A percentile compares a stretch with the other conserved stretches of the same genome.
These are phyloP conservation scores for Solea solea DNA, from an alignment of 2,113 vertebrate genomes.

Conservation along the genomic window DNA sequence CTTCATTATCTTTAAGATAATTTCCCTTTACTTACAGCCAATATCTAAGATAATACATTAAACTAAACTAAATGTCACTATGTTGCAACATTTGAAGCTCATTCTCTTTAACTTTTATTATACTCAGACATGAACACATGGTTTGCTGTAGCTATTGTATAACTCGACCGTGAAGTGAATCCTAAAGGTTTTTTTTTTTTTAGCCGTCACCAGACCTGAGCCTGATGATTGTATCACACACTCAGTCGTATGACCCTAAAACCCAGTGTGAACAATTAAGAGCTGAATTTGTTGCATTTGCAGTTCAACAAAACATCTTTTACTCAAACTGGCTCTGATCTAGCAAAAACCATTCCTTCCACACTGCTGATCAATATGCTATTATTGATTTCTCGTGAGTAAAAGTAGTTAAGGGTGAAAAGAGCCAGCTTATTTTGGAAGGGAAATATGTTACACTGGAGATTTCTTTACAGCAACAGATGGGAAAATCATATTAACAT, in stretches of 20 bases:
- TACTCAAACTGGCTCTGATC: too few relatives aligned
- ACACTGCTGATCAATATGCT: background rate
- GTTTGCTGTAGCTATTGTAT: background rate
- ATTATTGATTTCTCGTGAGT: background rate
- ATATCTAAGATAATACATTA: background rate
- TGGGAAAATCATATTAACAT: constrained; percentile 9
- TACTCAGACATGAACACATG: background rate
- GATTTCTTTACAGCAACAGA: constrained; percentile 6
- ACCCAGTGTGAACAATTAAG: constrained; percentile 8
- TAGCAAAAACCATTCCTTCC: background rate
- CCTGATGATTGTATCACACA: constrained; percentile 39
- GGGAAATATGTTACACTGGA: background rate
- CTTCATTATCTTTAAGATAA: too few relatives aligned
- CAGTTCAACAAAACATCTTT: background rate
- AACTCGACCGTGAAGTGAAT: constrained; percentile 9
- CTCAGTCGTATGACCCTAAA: constrained; percentile 46
- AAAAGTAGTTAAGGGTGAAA: constrained; percentile 10
- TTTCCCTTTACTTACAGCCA: background rate
- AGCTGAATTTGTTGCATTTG: background rate
- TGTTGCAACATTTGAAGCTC: background rate
- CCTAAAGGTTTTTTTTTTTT: constrained; percentile 34
- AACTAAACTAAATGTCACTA: background rate
- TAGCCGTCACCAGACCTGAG: constrained; percentile 39
- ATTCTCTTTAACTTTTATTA: background rate
- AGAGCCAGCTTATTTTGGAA: background rate